phyloP scores from a whole-genome alignment of 2,797 vertebrate genomes.

The Galago senegalensis region DNA sequence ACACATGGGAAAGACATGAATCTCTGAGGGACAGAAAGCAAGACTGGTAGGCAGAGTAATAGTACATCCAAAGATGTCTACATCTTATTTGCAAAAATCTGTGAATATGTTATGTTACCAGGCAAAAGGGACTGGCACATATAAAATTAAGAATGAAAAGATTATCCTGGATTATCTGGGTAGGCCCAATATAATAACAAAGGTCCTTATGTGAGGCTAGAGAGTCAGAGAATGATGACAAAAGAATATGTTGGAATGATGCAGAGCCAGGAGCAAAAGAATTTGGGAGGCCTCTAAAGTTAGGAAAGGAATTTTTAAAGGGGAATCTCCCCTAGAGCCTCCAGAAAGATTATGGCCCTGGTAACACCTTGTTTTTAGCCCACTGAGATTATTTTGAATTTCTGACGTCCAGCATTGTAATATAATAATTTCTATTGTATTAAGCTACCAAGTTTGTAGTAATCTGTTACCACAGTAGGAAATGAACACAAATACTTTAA shows the following conservation, averaged over 20 bases:
- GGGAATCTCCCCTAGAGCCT: neutral
- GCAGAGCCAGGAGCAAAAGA: neutral
- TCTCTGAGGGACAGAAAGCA: neutral
- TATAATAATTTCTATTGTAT: neutral
- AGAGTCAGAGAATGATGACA: neutral
- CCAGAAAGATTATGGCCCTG: neutral
- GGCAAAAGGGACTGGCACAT: neutral
- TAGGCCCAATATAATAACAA: neutral
- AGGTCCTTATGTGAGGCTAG: neutral
- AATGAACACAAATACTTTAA: slow-evolving; percentile 3
- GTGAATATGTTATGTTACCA: neutral
- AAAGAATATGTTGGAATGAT: neutral
- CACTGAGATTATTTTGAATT: neutral
- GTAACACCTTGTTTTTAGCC: neutral
- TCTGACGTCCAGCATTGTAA: neutral
- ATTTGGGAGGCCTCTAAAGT: neutral
- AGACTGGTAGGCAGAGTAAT: neutral
- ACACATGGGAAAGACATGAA: neutral
- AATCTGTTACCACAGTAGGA: neutral
- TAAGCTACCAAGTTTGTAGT: neutral
- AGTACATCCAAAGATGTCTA: neutral
- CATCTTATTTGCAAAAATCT: neutral
- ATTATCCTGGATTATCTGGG: neutral
- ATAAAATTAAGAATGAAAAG: neutral
- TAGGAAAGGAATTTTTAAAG: neutral